Base-by-base conservation (phyloP, 2,888 invertebrate genomes). In the Itoplectis maculator region DNA sequence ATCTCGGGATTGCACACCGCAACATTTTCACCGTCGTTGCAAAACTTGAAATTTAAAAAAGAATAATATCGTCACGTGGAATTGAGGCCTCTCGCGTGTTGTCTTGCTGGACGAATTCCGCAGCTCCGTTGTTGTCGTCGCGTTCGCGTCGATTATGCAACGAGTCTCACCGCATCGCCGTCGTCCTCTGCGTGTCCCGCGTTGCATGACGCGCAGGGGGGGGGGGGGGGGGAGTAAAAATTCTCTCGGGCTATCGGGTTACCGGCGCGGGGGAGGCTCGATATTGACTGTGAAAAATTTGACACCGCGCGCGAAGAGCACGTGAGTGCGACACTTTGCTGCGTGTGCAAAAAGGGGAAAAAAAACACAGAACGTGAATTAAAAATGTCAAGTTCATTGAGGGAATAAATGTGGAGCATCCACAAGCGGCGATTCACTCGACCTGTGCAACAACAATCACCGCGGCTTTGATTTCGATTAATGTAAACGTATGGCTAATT, bases 341-440 rank as follows among this genome's bases (percentile, higher is more conserved):
- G 15, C 45, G 8, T n/a, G 20, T 42, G 13, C 8, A 59, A 7
- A 45, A 59, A 59, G 61, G 20, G 20, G 13, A 3, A 59, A 7
- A 45, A 59, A 59, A 73, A 61, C 15, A 61, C 20, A 61, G 5
- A 59, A 56, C 23, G 23, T 15, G 45, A 13, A 59, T 56, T 56
- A 40, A 56, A 47, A 73, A 45, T 73, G 73, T 73, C 73, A 73
- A 73, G 70, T 70, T 70, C 59, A 73, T 18, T 59, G 35, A 40
- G 54, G 54, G 8, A 61, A 15, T 37, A 13, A 18, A 49, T 20
- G 15, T 49, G 42, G 18, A 23, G 18, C 35, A 37, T 47, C 7
- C 18, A 40, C 40, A 63, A 42, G 18, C 20, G 11, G 9, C 42
- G 23, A 42, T 59, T 72, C 47, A 45, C 42, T 56, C 15, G 29